Percentiles rank a stretch among this genome's conserved stretches.
phyloP scores from a whole-genome alignment of 2,113 vertebrate species.

The Fregetta grallaria region DNA sequence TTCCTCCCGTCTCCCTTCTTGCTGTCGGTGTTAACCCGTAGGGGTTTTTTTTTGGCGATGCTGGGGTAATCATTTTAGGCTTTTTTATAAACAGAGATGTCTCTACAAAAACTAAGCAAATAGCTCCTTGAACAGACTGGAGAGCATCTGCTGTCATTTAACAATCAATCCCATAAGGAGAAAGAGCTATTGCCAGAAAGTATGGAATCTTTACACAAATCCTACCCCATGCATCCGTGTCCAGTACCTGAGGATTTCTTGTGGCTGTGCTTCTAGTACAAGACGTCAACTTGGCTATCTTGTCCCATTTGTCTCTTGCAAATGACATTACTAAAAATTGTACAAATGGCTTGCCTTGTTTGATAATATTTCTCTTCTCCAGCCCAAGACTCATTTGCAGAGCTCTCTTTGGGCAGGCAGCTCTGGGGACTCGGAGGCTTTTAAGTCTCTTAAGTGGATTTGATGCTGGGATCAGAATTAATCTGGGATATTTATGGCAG shows the following conservation, averaged over 20 bases:
- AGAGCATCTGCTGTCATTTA: not conserved
- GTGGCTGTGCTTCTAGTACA: not conserved
- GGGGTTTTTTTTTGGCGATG: not conserved
- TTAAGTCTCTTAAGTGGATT: constrained; percentile 76
- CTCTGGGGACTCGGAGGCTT: constrained; percentile 48
- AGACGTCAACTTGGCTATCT: not conserved
- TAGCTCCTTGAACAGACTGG: not conserved
- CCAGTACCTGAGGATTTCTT: not conserved
- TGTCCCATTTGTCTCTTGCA: constrained; percentile 30
- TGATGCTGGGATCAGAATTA: constrained; percentile 71
- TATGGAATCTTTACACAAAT: not conserved
- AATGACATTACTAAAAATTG: constrained; percentile 42
- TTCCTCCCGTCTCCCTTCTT: not conserved
- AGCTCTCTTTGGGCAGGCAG: constrained; percentile 32
- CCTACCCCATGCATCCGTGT: not conserved
- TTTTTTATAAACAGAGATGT: not conserved
- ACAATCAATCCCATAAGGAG: not conserved
- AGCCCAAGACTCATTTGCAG: constrained; percentile 31
- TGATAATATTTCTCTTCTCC: constrained; percentile 16
- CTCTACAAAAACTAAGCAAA: not conserved
- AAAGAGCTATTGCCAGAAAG: not conserved
- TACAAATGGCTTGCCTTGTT: constrained; percentile 49
- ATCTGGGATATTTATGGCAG: constrained; percentile 77
- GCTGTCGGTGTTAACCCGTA: not conserved
- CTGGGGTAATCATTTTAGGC: not conserved